These are phyloP conservation scores for Drosophila lacertosa DNA, from an alignment of 1,140 invertebrate genomes.

Conservation along the genomic window DNA sequence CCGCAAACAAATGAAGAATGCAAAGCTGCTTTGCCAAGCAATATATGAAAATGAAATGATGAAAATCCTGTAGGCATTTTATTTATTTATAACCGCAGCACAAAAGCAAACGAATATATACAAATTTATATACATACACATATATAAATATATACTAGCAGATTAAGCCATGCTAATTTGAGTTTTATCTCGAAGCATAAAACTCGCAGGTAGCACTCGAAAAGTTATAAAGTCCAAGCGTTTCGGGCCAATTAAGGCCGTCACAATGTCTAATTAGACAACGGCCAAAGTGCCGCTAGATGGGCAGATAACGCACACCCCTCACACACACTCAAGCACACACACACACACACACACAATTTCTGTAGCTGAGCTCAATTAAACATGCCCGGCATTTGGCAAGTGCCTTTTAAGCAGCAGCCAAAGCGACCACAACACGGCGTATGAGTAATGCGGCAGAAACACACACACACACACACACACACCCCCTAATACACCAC, in stretches of 20 bases:
- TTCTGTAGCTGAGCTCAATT: slow-evolving; percentile 50
- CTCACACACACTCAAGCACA: slow-evolving; percentile 7
- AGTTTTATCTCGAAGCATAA: slow-evolving; percentile 61
- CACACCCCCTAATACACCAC: too few relatives aligned
- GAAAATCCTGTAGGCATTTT: slow-evolving; percentile 60
- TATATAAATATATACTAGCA: slow-evolving; percentile 10
- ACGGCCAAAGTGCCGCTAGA: slow-evolving; percentile 62
- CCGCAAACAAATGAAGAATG: slow-evolving; percentile 46
- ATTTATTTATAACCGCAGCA: slow-evolving; percentile 56
- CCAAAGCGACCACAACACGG: slow-evolving; percentile 50
- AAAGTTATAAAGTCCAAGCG: slow-evolving; percentile 73
- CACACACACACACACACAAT: slow-evolving; percentile 7
- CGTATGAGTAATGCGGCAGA: slow-evolving; percentile 68
- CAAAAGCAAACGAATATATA: slow-evolving; percentile 8
- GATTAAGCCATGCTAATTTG: slow-evolving; percentile 67
- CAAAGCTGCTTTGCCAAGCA: slow-evolving; percentile 62
- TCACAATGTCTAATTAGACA: slow-evolving; percentile 73
- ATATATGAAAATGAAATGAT: slow-evolving; percentile 39
- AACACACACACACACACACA: neutral
- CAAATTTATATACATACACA: neutral
- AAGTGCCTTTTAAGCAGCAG: slow-evolving; percentile 64
- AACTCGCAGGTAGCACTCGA: slow-evolving; percentile 43
- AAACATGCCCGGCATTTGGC: slow-evolving; percentile 52
- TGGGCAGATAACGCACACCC: slow-evolving; percentile 65
- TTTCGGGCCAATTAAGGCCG: slow-evolving; percentile 66